Evolutionary conservation across 2,888 invertebrate genomes (phyloP), one percentile per base, ranked within the genome.

Genomic region (Drosophila trichaetosa): DNA sequence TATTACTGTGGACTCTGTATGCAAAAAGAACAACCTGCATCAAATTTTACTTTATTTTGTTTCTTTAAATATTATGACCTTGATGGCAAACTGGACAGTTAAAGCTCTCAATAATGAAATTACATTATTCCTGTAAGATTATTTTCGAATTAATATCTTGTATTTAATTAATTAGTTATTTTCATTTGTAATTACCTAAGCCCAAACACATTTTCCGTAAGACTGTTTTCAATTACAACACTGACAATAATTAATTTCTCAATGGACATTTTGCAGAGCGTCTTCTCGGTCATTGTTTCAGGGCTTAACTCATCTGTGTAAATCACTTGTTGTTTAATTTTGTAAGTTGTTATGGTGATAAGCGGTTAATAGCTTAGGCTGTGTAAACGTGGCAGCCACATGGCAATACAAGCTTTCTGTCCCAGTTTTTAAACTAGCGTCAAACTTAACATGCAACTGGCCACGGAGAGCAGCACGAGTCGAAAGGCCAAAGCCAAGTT

Each of bases 351-450:
- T 74, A 61, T 66, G 57, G 57, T 27, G 31, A 48, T 53, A 46
- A 74, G 71, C 56, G 51, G 34, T 49, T 53, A 54, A 33, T 48
- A 66, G 48, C 52, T 31, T 40, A 34, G 34, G 40, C 38, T 29
- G 18, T 54, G 53, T 29, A 31, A 61, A 57, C 52, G 63, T 63
- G 70, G 40, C 62, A 42, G 56, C 10, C 57, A 36, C 49, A 60
- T 63, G 56, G 59, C 59, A 71, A 53, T 24, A 46, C 11, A 54
- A 64, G 60, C 53, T 60, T 40, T 34, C 54, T 76, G 80, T 61
- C 66, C 73, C 71, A 71, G 63, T 46, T 85, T 90, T 83, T 87
- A 89, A 83, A 76, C 76, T 83, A 83, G 73, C 79, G 75, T 64
- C 75, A 74, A 80, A 83, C 81, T 70, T 71, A 83, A 80, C 90